These are phyloP conservation scores for Rhizomys pruinosus DNA, from an alignment of 2,113 vertebrate species.

Conservation along the genomic window DNA sequence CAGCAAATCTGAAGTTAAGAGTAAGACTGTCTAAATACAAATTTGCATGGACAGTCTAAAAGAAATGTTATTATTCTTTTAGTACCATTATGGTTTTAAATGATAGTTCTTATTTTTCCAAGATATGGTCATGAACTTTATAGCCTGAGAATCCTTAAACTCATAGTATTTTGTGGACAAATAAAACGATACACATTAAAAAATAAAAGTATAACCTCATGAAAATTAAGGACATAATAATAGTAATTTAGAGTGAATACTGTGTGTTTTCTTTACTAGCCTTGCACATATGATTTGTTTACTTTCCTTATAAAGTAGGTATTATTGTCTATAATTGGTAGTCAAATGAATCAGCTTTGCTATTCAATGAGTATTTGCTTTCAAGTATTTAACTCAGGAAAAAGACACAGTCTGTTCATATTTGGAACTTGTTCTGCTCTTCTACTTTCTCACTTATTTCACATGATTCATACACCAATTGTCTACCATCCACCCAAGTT, in stretches of 20 bases:
- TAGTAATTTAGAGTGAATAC: background rate
- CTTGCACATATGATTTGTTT: background rate
- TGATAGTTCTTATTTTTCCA: slow-evolving; percentile 48
- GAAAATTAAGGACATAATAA: slow-evolving; percentile 3
- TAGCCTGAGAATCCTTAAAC: background rate
- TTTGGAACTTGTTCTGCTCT: slow-evolving; percentile 14
- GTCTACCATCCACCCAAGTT: slow-evolving; percentile 30
- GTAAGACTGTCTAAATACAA: no score
- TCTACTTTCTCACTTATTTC: slow-evolving; percentile 4
- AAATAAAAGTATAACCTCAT: background rate
- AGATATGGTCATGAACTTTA: slow-evolving; percentile 44
- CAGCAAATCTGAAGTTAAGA: no score
- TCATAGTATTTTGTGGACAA: slow-evolving; percentile 2
- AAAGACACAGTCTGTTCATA: background rate
- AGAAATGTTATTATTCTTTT: no score
- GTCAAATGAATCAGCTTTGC: background rate
- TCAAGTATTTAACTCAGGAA: background rate
- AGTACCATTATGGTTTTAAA: slow-evolving; percentile 55
- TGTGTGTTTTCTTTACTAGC: background rate
- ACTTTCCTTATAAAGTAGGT: background rate
- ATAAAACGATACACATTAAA: slow-evolving; percentile 1
- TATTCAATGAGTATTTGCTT: background rate
- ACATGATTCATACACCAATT: slow-evolving; percentile 63
- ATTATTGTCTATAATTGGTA: slow-evolving; percentile 17
- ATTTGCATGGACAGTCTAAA: no score